Evolutionary conservation across 2,888 invertebrate genomes (phyloP).

Genomic region (Rapana venosa): DNA sequence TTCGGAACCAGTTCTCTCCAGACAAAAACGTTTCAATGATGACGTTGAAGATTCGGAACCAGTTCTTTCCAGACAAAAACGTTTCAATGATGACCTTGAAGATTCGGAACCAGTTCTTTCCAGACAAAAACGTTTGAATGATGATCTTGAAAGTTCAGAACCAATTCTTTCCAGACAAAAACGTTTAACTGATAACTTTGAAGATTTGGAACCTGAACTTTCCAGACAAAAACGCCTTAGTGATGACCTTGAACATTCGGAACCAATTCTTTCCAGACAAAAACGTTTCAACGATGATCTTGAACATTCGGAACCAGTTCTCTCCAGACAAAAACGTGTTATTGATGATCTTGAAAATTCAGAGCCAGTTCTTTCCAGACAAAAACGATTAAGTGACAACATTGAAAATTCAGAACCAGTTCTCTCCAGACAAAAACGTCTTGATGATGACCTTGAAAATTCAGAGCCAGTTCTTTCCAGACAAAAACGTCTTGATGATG

Average conservation of each 20-base stretch:
- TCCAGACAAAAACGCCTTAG: background rate
- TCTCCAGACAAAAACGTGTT: background rate
- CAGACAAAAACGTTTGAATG: background rate
- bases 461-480: background rate
- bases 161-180: background rate
- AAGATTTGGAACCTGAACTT: background rate
- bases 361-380: background rate
- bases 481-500: background rate
- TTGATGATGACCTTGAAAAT: background rate
- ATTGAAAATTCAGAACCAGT: background rate
- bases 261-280: no score
- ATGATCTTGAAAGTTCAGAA: background rate
- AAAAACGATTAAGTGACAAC: background rate
- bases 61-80: constrained; percentile 29
- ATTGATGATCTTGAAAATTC: background rate
- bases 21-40: background rate
- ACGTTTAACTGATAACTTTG: background rate
- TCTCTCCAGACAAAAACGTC: background rate
- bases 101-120: background rate
- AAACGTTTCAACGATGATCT: background rate
- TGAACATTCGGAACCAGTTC: background rate
- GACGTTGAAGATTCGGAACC: background rate
- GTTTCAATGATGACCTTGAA: background rate
- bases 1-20: background rate
- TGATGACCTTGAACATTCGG: background rate